Evolutionary conservation across 2,113 vertebrate species (phyloP), one percentile per base, ranked within the genome.

Genomic region (Scophthalmus maximus): DNA sequence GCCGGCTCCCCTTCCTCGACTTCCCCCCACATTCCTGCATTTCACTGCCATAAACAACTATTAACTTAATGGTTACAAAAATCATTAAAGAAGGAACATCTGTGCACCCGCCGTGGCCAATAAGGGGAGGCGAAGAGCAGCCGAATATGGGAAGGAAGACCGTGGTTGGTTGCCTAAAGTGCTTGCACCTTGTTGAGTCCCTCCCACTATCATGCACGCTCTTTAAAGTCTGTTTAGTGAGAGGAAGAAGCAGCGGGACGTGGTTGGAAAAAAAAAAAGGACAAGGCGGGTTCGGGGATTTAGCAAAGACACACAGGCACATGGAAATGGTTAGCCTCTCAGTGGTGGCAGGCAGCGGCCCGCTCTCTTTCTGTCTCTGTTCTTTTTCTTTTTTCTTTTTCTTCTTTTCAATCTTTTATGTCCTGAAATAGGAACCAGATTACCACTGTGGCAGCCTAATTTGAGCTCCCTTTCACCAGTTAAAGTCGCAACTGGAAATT

Each of bases 31-130:
- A 94, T 94, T 94, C 93, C 93, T 91, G 88, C 68, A 92, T 94
- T 92, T 93, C 89, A 92, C 87, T 91, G 88, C 93, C 93, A 93
- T 94, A 94, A 94, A 94, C 93, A 94, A 93, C 91, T 89, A 91
- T 93, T 92, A 93, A 89, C 88, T 90, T 93, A 94, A 94, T 92
- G 91, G 91, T 87, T 93, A 76, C 91, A 91, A 92, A 93, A 93
- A 87, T 92, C 84, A 92, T 94, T 93, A 93, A 91, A 93, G 87
- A 68, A 55, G 87, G 52, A 93, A 93, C 93, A 94, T 94, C 92
- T 94, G 93, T 82, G 91, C 40, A 22, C 62, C 68, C 46, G 36
- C 47, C 50, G 50, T 67, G 61, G 61, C 93, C 92, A 93, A 88
- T 93, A 81, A 81, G 62, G 32, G 29, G 51, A 71, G 38, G 52